Conservation (phyloP, 35 echinoderm and acorn worm species). For the Amphiura filiformis region DNA sequence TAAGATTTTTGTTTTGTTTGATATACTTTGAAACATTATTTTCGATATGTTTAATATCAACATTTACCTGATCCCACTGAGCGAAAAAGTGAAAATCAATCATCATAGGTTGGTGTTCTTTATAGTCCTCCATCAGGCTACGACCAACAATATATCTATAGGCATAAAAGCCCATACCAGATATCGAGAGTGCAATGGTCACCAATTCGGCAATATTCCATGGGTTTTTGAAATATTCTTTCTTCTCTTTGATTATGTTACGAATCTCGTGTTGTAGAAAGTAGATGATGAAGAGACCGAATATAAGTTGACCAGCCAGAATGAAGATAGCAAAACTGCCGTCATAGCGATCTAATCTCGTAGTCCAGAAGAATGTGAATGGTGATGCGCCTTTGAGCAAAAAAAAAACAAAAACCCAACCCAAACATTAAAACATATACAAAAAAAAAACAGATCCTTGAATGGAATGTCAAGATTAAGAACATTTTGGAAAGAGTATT, state of each 20-base stretch:
- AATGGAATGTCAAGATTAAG: not conserved
- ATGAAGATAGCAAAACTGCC: constrained; percentile 56
- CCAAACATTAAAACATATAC: no score
- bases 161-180: constrained; percentile 62
- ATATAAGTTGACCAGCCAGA: constrained; percentile 60
- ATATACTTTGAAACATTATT: not conserved
- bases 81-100: constrained; percentile 89
- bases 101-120: constrained; percentile 47
- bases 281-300: constrained; percentile 70
- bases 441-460: no score
- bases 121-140: constrained; percentile 51
- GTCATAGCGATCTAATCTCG: constrained; percentile 69
- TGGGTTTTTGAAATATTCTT: constrained; percentile 58
- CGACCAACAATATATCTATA: constrained; percentile 61
- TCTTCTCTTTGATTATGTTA: constrained; percentile 40
- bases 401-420: constrained; percentile 14
- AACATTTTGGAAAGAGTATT: not conserved
- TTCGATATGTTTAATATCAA: no score
- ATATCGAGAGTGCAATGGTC: constrained; percentile 49
- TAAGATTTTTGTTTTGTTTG: not conserved
- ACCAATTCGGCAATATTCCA: constrained; percentile 72
- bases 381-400: constrained; percentile 48
- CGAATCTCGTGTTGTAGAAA: constrained; percentile 61
- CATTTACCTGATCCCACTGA: constrained; percentile 81
- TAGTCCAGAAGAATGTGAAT: constrained; percentile 67